These are phyloP conservation scores for Zapornia atra DNA, from an alignment of 2,113 vertebrate species.

Conservation along the genomic window DNA sequence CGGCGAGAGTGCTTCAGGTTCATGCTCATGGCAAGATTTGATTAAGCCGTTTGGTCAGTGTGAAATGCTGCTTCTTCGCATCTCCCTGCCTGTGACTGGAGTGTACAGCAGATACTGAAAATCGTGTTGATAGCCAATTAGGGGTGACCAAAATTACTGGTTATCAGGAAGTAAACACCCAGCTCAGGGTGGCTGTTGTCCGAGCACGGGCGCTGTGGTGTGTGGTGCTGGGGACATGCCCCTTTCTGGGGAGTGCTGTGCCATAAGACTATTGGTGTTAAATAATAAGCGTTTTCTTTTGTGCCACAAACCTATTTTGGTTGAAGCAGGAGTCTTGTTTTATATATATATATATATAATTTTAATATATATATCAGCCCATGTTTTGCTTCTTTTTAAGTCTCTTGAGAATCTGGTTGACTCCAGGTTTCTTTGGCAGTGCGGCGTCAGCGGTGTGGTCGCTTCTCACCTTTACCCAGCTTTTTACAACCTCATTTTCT, in stretches of 20 bases:
- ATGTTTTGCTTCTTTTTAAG: not conserved
- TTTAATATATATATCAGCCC: accelerated
- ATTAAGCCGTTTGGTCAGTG: not conserved
- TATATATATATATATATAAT: accelerated
- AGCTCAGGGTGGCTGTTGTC: not conserved
- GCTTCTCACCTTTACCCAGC: not conserved
- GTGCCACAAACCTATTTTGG: accelerated
- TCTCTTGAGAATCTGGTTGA: not conserved
- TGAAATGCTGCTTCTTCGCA: not conserved
- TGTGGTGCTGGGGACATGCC: not conserved
- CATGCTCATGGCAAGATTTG: not conserved
- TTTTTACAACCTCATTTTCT: not conserved
- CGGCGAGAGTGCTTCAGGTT: not conserved
- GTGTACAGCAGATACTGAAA: not conserved
- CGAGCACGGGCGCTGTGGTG: accelerated
- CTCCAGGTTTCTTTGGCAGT: not conserved
- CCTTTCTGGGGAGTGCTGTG: not conserved
- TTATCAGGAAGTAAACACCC: not conserved
- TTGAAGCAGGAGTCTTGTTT: accelerated
- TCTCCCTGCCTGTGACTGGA: not conserved
- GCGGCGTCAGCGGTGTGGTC: not conserved
- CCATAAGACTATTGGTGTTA: accelerated
- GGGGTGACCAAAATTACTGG: not conserved
- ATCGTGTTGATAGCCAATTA: not conserved
- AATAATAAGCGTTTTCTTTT: not conserved